These are phyloP conservation scores for Netelia fuscicornis DNA, from an alignment of 2,888 invertebrate genomes.

Conservation along the genomic window DNA sequence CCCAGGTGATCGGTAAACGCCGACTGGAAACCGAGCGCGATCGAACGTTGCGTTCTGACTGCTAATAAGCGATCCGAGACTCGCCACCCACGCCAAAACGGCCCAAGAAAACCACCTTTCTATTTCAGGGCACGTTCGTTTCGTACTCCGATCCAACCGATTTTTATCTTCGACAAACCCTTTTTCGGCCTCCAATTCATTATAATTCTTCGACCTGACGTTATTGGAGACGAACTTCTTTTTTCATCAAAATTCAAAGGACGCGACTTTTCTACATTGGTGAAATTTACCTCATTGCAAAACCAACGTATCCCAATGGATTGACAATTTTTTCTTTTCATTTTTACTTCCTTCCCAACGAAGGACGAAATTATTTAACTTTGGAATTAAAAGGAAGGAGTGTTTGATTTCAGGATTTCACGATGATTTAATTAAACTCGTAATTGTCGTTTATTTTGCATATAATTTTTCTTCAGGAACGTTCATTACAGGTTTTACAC, in stretches of 20 bases:
- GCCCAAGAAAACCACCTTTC: slow-evolving; percentile 58
- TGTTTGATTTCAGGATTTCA: not conserved
- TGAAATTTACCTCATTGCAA: too few relatives aligned
- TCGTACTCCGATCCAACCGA: slow-evolving; percentile 2
- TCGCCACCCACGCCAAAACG: slow-evolving; percentile 67
- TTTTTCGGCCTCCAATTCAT: slow-evolving; percentile 38
- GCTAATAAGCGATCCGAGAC: slow-evolving; percentile 66
- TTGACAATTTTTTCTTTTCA: too few relatives aligned
- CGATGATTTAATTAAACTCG: slow-evolving; percentile 18
- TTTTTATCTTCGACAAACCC: slow-evolving; percentile 29
- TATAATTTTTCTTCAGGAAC: slow-evolving; percentile 12
- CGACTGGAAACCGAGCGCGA: slow-evolving; percentile 70
- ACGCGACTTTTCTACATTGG: too few relatives aligned
- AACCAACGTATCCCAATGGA: too few relatives aligned
- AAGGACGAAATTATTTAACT: too few relatives aligned
- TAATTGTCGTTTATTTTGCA: not conserved
- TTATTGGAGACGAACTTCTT: slow-evolving; percentile 26
- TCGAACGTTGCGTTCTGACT: slow-evolving; percentile 70
- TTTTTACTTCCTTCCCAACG: too few relatives aligned
- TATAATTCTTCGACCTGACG: slow-evolving; percentile 38
- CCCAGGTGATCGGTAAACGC: slow-evolving; percentile 70
- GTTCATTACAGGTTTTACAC: slow-evolving; percentile 40
- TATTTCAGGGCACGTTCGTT: slow-evolving; percentile 48
- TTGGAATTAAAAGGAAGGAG: too few relatives aligned
- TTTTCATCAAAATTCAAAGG: not conserved